Evolutionary conservation across 2,888 invertebrate genomes (phyloP).

Genomic region (Dusona sp.): DNA sequence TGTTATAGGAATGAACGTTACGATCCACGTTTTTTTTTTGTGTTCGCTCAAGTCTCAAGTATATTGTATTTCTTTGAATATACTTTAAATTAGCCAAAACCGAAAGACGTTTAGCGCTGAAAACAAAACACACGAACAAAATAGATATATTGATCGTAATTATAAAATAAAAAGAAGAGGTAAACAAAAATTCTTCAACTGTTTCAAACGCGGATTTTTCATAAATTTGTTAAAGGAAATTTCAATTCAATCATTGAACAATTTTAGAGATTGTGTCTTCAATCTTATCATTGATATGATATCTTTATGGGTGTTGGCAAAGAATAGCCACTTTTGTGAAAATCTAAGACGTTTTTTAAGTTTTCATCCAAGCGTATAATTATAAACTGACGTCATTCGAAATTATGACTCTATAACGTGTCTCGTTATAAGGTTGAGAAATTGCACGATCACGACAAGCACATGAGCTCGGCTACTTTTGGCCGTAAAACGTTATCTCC

Average conservation of each 20-base stretch:
- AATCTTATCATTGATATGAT: background rate
- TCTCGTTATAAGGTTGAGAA: conserved; percentile 29
- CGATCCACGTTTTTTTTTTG: background rate
- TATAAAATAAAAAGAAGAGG: background rate
- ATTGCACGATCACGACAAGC: background rate
- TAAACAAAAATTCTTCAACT: background rate
- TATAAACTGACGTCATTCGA: background rate
- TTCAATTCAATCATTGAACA: background rate
- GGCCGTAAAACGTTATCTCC: conserved; percentile 56
- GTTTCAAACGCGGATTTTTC: background rate
- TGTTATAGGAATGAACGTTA: conserved; percentile 41
- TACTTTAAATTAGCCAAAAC: background rate
- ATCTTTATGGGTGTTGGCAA: background rate
- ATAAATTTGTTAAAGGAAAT: background rate
- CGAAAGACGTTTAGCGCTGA: background rate
- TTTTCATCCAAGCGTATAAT: conserved; percentile 14
- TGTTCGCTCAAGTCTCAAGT: conserved; percentile 1
- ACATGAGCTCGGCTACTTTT: conserved; percentile 3
- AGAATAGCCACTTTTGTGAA: background rate
- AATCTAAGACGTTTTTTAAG: background rate
- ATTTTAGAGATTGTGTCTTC: background rate
- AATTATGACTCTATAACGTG: background rate
- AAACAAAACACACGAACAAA: background rate
- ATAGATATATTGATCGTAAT: background rate
- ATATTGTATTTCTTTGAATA: background rate